Evolutionary conservation across 2,888 invertebrate species (phyloP), one percentile per base, ranked within the genome.

Genomic region (Patella pellucida): DNA sequence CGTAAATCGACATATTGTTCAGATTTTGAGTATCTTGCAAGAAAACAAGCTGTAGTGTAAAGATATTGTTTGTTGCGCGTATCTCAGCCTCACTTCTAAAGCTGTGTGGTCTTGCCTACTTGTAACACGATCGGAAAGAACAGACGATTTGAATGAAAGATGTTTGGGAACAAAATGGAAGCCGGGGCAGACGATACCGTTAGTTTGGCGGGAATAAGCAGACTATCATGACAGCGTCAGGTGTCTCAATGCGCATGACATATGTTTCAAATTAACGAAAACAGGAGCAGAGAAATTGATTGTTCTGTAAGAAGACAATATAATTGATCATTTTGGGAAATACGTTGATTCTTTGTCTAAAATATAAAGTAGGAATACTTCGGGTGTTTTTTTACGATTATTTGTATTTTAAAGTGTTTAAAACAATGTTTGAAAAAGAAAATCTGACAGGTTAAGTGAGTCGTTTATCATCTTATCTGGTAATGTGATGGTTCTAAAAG

Each of bases 171-270:
- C 62, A 62, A 62, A 62, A 62, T 62, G 62, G 62, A 62, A 62
- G 62, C 23, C 62, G 23, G 23, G 62, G 62, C 62, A 62, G 62
- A 62, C 62, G 62, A 11, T 62, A 62, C 62, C 62, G 62, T 62
- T 62, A 62, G 62, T 71, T 71, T 71, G 71, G 71, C 71, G 71
- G 71, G 41, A 51, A 71, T 52, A 52, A 51, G 71, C 71, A 71
- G 71, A 71, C 71, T 23, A 71, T 23, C 51, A 50, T 51, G 71
- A 51, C 50, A 51, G 71, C 71, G 71, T 52, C 50, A 52, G 71
- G 62, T 62, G 62, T 62, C 62, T 62, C 62, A 19, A 62, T 62
- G 62, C 62, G 62, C 19, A 62, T 62, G 62, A 23, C 62, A 62
- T 62, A 62, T 62, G 62, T 62, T 62, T 62, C 19, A 62, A 62